Evolutionary conservation across 1,140 invertebrate species (phyloP), one percentile per base, ranked within the genome.

Genomic region (Sesamia nonagrioides): DNA sequence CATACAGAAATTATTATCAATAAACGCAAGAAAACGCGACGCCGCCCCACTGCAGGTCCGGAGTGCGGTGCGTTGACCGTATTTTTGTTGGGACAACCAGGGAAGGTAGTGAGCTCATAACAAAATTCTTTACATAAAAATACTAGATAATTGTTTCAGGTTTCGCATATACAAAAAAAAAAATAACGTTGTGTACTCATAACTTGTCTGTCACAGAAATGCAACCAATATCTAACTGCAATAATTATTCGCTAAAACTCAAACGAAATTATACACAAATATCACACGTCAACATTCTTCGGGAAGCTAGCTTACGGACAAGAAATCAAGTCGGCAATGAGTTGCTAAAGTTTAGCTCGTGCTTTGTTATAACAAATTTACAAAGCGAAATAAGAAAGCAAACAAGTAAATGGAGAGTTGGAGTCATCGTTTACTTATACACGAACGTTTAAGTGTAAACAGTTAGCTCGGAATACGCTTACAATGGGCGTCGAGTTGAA

Each of bases 301-400:
- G 45, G 58, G 76, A 79, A 54, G 58, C 27, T 27, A 71, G 17
- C 45, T 60, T 58, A 45, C 40, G 37, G 60, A 60, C 71, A 45
- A 74, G 54, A 58, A 74, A 75, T 75, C 58, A 75, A 75, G 73
- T 61, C 17, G 15, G 40, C 58, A 48, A 69, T 50, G 66, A 69
- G 66, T 50, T 42, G 40, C 40, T 56, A 48, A 73, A 75, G 72
- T 84, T 78, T 52, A 60, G 81, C 61, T 48, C 37, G 68, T 81
- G 82, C 77, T 84, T 83, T 84, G 84, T 85, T 88, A 81, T 80
- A 81, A 83, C 83, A 86, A 85, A 85, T 85, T 85, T 77, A 81
- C 81, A 82, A 81, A 84, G 84, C 84, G 77, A 87, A 88, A 88
- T 86, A 91, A 88, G 89, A 89, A 85, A 83, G 81, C 73, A 87